These are phyloP conservation scores for Amphiduros pacificus DNA, from an alignment of 2,888 invertebrate genomes.

Conservation along the genomic window DNA sequence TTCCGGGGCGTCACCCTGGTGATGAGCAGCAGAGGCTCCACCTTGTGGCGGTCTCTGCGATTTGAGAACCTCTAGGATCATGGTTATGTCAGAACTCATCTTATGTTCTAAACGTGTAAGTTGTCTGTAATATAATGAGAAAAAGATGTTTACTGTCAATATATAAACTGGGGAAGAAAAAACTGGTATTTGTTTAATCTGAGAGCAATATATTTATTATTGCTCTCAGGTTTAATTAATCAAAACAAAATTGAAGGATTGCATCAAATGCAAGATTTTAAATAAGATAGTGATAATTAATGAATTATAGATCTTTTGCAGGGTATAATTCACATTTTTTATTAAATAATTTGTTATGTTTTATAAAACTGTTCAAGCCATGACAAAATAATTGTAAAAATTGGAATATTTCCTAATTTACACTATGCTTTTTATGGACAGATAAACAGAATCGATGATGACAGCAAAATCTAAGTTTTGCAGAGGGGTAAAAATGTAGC, in stretches of 20 bases:
- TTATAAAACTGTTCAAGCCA: not conserved
- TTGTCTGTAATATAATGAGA: constrained; percentile 33
- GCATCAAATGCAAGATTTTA: too few relatives aligned
- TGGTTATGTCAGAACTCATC: constrained; percentile 54
- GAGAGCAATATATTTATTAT: too few relatives aligned
- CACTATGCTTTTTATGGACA: too few relatives aligned
- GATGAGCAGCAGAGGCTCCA: not conserved
- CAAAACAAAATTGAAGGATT: too few relatives aligned
- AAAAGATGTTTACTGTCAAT: not conserved
- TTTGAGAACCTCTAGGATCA: constrained; percentile 50
- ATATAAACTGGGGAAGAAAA: too few relatives aligned
- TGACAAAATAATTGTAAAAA: too few relatives aligned
- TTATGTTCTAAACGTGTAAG: constrained; percentile 53
- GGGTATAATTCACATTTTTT: not conserved
- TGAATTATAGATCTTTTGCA: not conserved
- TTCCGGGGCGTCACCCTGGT: not conserved
- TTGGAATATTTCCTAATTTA: too few relatives aligned
- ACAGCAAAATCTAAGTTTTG: too few relatives aligned
- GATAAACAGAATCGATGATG: too few relatives aligned
- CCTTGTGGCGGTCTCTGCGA: not conserved
- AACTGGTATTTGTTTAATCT: too few relatives aligned
- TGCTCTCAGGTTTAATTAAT: too few relatives aligned
- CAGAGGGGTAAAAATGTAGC: too few relatives aligned
- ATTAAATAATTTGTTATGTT: not conserved
- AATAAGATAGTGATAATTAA: not conserved